Base-by-base conservation (phyloP, 2,113 vertebrate genomes). In the Strix aluco region DNA sequence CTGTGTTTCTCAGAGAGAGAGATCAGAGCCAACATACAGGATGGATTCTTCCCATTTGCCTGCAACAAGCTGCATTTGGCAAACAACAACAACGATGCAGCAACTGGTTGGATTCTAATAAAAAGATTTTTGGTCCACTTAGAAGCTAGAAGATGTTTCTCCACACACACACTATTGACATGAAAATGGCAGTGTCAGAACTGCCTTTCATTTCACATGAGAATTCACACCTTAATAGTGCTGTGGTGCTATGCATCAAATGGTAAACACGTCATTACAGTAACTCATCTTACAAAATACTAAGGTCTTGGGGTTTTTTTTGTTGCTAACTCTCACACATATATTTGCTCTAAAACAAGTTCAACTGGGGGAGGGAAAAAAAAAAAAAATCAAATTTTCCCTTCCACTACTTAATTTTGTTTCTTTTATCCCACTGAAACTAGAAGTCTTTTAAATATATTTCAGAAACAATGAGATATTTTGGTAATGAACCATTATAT, bases 31-130 rank as follows among this genome's bases (percentile, higher is more conserved):
- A 83, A 42, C 34, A 9, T 0, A 15, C 7, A 59, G 14, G 19
- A 29, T 2, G 22, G 40, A 66, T 40, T 26, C 59, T 34, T 65
- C 29, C 36, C 19, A 6, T 27, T 44, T 51, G 38, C 58, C 52
- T 40, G 12, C 86, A 87, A 20, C 52, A 44, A 44, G 65, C 74
- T 55, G 49, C 0, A 9, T 15, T 42, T 34, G 66, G 62, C 61
- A 87, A 81, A 73, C 19, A 11, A 5, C 0, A 0, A 11, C 9
- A 2, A 40, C 40, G 40, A 30, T 1, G 0, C 17, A 32, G 54
- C n/a, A 26, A 80, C 36, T 8, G 13, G 61, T 19, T 58, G 29
- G 5, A n/a, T 32, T 65, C 58, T 30, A 72, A n/a, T 5, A 57
- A 46, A 57, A 61, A 75, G 27, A 57, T 51, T 58, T 94, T 42